Evolutionary conservation across 2,888 invertebrate species (phyloP).

Genomic region (Galerucella calmariensis): DNA sequence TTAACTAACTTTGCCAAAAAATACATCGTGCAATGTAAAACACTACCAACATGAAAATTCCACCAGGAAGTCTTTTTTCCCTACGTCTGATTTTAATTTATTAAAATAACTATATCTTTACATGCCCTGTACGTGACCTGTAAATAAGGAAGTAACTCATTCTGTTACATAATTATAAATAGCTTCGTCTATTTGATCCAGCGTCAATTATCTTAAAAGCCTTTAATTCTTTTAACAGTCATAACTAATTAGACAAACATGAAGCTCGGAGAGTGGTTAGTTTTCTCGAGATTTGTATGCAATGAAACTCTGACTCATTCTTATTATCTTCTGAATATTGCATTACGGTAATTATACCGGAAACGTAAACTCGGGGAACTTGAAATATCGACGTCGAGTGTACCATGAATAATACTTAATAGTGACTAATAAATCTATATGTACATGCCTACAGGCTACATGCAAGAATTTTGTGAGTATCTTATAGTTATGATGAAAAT

Average conservation of each 20-base stretch:
- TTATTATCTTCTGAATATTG: slow-evolving; percentile 8
- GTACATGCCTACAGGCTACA: too few species aligned
- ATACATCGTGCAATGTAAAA: too few species aligned
- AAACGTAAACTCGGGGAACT: slow-evolving; percentile 6
- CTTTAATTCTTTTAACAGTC: slow-evolving; percentile 12
- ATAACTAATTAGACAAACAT: slow-evolving; percentile 15
- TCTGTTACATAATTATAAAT: slow-evolving; percentile 12
- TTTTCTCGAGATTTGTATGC: background rate
- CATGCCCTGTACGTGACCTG: background rate
- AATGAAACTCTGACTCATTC: slow-evolving; percentile 10
- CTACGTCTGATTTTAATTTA: background rate
- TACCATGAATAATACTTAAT: background rate
- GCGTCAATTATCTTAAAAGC: slow-evolving; percentile 15
- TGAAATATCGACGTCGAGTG: background rate
- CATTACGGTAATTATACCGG: slow-evolving; percentile 13
- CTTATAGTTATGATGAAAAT: too few species aligned
- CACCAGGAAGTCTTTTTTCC: background rate
- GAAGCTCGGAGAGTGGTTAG: background rate
- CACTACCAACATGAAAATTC: background rate
- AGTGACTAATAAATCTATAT: slow-evolving; percentile 1
- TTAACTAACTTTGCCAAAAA: too few species aligned
- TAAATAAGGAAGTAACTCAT: slow-evolving; percentile 11
- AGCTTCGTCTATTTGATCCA: slow-evolving; percentile 3
- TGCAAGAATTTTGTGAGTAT: background rate
- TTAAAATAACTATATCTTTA: background rate